Evolutionary conservation across 2,797 vertebrate genomes (phyloP).

Genomic region (Dendrocincla fuliginosa): DNA sequence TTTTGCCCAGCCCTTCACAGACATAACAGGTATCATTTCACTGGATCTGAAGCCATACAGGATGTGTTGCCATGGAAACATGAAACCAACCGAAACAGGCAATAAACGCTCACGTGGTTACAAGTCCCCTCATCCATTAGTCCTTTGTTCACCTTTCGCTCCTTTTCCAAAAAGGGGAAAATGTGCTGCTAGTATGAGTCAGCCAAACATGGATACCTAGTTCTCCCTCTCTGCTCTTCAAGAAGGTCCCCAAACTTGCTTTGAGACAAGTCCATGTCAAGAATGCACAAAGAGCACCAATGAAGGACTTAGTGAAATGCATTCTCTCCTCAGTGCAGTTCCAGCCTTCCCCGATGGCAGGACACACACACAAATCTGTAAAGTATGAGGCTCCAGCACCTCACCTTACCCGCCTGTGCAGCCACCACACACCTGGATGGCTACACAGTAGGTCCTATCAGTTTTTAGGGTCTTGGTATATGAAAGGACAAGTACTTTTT

Average conservation of each 20-base stretch:
- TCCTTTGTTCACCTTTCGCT: not conserved
- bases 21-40: not conserved
- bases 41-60: not conserved
- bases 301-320: not conserved
- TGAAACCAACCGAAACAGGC: not conserved
- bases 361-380: not conserved
- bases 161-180: not conserved
- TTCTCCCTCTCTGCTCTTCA: not conserved
- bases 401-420: not conserved
- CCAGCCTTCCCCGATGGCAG: not conserved
- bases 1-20: not conserved
- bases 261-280: not conserved
- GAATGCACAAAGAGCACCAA: not conserved
- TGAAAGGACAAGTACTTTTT: not conserved
- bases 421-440: fast-evolving
- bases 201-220: not conserved
- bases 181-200: not conserved
- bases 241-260: not conserved
- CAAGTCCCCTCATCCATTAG: not conserved
- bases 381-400: not conserved
- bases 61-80: not conserved
- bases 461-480: not conserved
- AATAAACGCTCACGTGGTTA: not conserved
- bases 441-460: not conserved
- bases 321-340: fast-evolving